A percentile compares a stretch with the other conserved stretches of the same genome.
These are phyloP conservation scores for Urophycis tenuis DNA, from an alignment of 2,797 vertebrate species.

Conservation along the genomic window DNA sequence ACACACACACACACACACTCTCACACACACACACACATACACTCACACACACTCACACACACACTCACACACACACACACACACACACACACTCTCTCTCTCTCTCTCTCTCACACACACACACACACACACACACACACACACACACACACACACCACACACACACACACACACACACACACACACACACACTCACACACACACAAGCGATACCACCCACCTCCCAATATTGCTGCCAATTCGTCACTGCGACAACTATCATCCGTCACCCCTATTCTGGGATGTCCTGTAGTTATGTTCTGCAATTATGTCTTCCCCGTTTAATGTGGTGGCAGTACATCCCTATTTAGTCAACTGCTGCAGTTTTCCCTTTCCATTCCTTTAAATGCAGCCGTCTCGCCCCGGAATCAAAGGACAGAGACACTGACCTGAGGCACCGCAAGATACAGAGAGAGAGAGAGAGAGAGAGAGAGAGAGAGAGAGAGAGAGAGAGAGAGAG, in stretches of 20 bases:
- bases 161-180: no score
- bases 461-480: conserved; percentile 9
- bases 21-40: background rate
- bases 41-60: background rate
- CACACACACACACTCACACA: background rate
- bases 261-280: conserved; percentile 55
- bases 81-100: no score
- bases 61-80: no score
- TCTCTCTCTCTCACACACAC: no score
- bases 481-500: conserved; percentile 11
- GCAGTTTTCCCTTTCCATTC: conserved; percentile 66
- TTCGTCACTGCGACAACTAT: conserved; percentile 65
- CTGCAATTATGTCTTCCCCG: conserved; percentile 72
- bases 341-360: conserved; percentile 74
- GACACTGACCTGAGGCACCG: conserved; percentile 58
- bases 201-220: conserved; percentile 35
- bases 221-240: conserved; percentile 48
- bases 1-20: background rate
- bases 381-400: conserved; percentile 64
- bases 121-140: no score
- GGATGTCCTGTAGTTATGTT: conserved; percentile 79
- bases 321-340: conserved; percentile 74
- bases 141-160: no score
- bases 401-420: conserved; percentile 72
- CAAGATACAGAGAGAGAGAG: conserved; percentile 24